Percentiles rank a stretch among this genome's conserved stretches.
phyloP scores from a whole-genome alignment of 1,140 invertebrate species.

The Solenopsis invicta region DNA sequence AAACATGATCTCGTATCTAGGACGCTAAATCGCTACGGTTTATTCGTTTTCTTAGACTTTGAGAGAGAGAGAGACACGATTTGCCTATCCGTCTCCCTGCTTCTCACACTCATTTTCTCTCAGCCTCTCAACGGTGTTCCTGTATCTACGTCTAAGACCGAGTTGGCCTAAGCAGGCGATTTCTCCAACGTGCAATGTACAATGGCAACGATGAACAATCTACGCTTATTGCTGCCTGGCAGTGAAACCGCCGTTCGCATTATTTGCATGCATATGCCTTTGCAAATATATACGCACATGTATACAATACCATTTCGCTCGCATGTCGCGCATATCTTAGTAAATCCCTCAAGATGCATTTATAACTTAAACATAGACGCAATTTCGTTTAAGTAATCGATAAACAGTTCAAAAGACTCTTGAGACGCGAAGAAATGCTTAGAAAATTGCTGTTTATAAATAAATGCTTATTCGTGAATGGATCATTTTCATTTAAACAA shows the following conservation, averaged over 20 bases:
- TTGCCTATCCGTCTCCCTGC: constrained; percentile 29
- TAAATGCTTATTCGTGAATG: neutral
- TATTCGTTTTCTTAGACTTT: constrained; percentile 29
- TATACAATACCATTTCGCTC: neutral
- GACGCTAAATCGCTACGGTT: neutral
- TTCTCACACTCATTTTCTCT: constrained; percentile 1
- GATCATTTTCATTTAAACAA: neutral
- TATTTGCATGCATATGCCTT: constrained; percentile 58
- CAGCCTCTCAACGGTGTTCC: neutral
- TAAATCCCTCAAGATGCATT: neutral
- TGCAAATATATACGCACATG: neutral
- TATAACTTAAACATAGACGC: neutral
- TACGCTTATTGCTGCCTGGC: constrained; percentile 76
- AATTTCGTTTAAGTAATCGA: neutral
- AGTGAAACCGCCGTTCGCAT: constrained; percentile 72
- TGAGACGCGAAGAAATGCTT: neutral
- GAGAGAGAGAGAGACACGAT: constrained; percentile 60
- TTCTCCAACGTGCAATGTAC: constrained; percentile 70
- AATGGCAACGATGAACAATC: constrained; percentile 72
- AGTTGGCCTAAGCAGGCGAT: constrained; percentile 50
- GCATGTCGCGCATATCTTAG: neutral
- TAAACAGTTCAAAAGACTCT: neutral
- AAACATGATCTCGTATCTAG: constrained; percentile 41
- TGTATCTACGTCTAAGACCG: constrained; percentile 51
- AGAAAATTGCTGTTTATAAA: neutral